phyloP scores from a whole-genome alignment of 2,888 invertebrate species.

The Alsophila aescularia region DNA sequence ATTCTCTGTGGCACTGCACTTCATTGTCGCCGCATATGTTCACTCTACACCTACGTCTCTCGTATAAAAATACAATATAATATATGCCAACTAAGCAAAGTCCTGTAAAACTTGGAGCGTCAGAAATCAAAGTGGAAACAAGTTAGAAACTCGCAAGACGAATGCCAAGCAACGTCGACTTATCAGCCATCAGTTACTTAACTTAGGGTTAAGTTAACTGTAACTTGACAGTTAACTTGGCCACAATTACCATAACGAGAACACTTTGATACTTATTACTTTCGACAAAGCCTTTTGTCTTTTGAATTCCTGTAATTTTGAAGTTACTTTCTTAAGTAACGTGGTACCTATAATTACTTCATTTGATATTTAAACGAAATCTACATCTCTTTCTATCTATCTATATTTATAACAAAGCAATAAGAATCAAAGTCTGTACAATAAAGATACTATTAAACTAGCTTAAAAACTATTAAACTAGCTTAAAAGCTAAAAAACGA shows the following conservation, averaged over 20 bases:
- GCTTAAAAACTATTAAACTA: too few species aligned
- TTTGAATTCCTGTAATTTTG: constrained; percentile 27
- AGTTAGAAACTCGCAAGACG: constrained; percentile 24
- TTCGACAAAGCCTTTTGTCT: constrained; percentile 31
- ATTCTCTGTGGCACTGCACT: too few species aligned
- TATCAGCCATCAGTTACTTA: constrained; percentile 33
- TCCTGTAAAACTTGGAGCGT: constrained; percentile 21
- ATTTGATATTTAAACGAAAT: too few species aligned
- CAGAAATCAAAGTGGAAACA: constrained; percentile 44
- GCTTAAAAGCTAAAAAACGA: too few species aligned
- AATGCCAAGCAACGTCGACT: constrained; percentile 38
- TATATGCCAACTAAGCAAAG: constrained; percentile 1
- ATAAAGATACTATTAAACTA: too few species aligned
- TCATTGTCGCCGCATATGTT: too few species aligned
- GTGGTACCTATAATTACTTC: not conserved
- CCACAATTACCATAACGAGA: constrained; percentile 60
- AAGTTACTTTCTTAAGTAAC: constrained; percentile 1
- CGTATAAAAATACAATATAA: not conserved
- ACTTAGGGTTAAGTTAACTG: constrained; percentile 36
- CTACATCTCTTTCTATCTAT: too few species aligned
- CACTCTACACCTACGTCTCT: not conserved
- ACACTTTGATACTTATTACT: constrained; percentile 40
- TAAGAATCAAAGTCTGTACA: too few species aligned
- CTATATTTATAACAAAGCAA: too few species aligned
- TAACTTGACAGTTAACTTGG: constrained; percentile 47